A percentile compares a stretch with the other conserved stretches of the same genome.
Conservation (phyloP, 2,888 invertebrate species). For the Pristionchus japonicus region DNA sequence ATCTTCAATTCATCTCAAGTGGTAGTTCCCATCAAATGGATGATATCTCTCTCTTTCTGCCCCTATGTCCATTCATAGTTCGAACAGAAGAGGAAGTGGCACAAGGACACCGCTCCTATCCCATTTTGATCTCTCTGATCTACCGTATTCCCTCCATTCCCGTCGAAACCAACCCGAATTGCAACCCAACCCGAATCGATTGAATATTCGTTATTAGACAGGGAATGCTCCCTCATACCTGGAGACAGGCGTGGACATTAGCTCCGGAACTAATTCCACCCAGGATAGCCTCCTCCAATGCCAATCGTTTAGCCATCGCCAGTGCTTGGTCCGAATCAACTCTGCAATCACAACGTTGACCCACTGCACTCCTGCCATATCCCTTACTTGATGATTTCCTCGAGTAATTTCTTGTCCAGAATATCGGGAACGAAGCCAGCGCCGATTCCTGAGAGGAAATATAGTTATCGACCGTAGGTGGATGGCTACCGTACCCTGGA, state of each 20-base stretch:
- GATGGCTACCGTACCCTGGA: slow-evolving; percentile 54
- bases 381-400: slow-evolving; percentile 51
- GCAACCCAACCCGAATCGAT: too few relatives aligned
- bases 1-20: not conserved
- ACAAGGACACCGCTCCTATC: not conserved
- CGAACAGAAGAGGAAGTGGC: not conserved
- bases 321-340: not conserved
- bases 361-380: not conserved
- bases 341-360: not conserved
- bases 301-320: slow-evolving; percentile 58
- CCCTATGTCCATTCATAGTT: not conserved
- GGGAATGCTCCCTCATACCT: too few relatives aligned
- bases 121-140: not conserved
- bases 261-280: slow-evolving; percentile 64
- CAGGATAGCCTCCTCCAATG: slow-evolving; percentile 59
- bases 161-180: slow-evolving; percentile 48
- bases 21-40: not conserved
- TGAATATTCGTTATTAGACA: too few relatives aligned
- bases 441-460: slow-evolving; percentile 55
- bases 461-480: not conserved
- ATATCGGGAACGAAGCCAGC: slow-evolving; percentile 59
- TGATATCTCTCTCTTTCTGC: not conserved
- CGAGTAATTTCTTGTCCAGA: slow-evolving; percentile 51
- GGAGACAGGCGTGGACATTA: slow-evolving; percentile 62
- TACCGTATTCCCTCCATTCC: not conserved